Evolutionary conservation across 2,113 vertebrate species (phyloP).

Genomic region (Phaethornis superciliosus): DNA sequence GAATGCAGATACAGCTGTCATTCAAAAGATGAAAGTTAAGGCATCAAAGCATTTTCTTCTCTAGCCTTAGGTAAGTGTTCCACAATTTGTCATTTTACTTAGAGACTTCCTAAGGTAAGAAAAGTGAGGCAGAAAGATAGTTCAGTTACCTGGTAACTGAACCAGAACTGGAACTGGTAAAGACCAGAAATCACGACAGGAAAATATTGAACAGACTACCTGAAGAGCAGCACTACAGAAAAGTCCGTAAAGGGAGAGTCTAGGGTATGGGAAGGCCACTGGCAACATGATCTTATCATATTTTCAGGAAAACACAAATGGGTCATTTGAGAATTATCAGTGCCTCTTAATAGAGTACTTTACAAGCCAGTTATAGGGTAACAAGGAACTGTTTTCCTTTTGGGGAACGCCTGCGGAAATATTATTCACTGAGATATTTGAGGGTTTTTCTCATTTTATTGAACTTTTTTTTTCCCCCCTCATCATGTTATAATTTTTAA

Average conservation of each 20-base stretch:
- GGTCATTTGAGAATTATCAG: not conserved
- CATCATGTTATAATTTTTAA: not conserved
- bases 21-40: conserved; percentile 1
- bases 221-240: not conserved
- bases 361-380: not conserved
- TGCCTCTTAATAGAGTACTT: not conserved
- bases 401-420: not conserved
- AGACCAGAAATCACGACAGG: not conserved
- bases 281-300: not conserved
- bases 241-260: not conserved
- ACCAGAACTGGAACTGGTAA: not conserved
- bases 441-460: not conserved
- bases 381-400: not conserved
- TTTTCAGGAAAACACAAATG: not conserved
- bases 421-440: not conserved
- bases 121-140: not conserved
- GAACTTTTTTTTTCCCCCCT: not conserved
- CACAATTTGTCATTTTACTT: not conserved
- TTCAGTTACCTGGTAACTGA: not conserved
- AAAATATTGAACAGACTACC: not conserved
- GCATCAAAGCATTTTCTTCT: not conserved
- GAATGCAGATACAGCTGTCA: not conserved
- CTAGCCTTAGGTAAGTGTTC: not conserved
- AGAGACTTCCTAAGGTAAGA: not conserved
- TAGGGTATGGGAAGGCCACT: not conserved